Conservation (phyloP, 2,888 invertebrate species). For the Orchesellides sinensis region DNA sequence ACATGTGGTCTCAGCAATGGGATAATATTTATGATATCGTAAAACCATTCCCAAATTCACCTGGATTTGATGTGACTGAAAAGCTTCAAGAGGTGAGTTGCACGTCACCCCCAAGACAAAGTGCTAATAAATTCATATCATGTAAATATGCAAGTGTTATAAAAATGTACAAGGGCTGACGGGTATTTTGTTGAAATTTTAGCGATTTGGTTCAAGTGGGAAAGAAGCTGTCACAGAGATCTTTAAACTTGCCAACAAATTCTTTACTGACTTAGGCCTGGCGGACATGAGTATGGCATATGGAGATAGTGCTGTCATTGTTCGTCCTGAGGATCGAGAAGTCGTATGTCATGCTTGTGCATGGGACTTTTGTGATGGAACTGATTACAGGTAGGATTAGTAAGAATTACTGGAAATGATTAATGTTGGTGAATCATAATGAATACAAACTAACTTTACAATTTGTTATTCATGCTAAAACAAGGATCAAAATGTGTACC, state of each 20-base stretch:
- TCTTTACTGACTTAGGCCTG: constrained; percentile 88
- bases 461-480: background rate
- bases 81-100: constrained; percentile 81
- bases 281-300: constrained; percentile 89
- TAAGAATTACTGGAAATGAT: background rate
- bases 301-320: constrained; percentile 90
- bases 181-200: background rate
- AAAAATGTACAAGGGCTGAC: background rate
- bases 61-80: constrained; percentile 85
- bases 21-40: constrained; percentile 85
- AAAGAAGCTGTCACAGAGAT: constrained; percentile 78
- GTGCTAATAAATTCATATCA: no score
- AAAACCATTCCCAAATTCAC: constrained; percentile 85
- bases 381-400: constrained; percentile 85
- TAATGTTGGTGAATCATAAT: no score
- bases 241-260: constrained; percentile 90
- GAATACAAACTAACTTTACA: no score
- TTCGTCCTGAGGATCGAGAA: constrained; percentile 83
- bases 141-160: background rate
- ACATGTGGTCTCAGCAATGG: constrained; percentile 92
- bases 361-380: constrained; percentile 91
- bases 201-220: constrained; percentile 38
- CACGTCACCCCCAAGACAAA: no score
- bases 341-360: constrained; percentile 84
- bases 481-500: constrained; percentile 83